Conservation (phyloP, 2,797 vertebrate species). For the Rhynchotus rufescens region DNA sequence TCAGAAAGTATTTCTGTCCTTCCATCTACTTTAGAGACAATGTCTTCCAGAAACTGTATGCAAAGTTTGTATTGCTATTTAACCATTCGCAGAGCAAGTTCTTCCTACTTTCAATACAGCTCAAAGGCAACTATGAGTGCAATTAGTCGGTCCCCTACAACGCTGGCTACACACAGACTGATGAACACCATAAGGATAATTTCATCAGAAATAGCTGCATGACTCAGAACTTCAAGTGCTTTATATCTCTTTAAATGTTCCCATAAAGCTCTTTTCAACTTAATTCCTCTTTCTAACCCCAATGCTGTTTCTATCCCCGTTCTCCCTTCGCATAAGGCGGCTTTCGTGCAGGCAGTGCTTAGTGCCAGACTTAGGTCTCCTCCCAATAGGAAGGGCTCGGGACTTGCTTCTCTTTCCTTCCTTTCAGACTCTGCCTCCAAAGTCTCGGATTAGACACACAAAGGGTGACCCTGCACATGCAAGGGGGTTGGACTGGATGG, state of each 20-base stretch:
- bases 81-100: conserved; percentile 54
- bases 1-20: conserved; percentile 12
- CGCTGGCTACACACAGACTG: conserved; percentile 37
- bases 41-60: conserved; percentile 3
- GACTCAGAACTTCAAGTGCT: conserved; percentile 36
- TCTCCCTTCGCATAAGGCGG: not conserved
- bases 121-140: conserved; percentile 54
- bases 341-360: not conserved
- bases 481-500: too few species aligned
- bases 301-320: not conserved
- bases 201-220: conserved; percentile 6
- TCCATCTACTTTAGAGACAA: not conserved
- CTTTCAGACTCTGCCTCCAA: not conserved
- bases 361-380: not conserved
- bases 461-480: not conserved
- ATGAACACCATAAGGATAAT: conserved; percentile 35
- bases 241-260: not conserved
- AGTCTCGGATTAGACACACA: not conserved
- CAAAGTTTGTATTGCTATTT: conserved; percentile 44
- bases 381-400: not conserved
- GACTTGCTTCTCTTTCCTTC: not conserved
- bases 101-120: conserved; percentile 53
- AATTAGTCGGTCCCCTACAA: conserved; percentile 71
- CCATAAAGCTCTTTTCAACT: not conserved
- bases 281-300: not conserved